Evolutionary conservation across 2,797 vertebrate species (phyloP).

Genomic region (Fringilla coelebs): DNA sequence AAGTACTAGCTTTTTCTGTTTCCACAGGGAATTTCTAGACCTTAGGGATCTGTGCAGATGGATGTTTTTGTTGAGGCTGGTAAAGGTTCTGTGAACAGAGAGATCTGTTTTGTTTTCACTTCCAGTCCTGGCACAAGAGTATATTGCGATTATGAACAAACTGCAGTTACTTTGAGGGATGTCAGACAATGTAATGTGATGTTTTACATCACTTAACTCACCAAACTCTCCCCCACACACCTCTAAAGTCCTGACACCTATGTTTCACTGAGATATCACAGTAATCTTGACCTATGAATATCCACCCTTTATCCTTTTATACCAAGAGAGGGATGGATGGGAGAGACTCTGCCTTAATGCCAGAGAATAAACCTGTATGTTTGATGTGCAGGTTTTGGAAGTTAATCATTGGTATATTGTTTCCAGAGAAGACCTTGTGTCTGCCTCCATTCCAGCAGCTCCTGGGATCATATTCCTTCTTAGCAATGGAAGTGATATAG

Average conservation of each 20-base stretch:
- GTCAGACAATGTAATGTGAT: neutral
- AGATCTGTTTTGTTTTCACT: neutral
- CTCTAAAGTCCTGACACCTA: accelerated
- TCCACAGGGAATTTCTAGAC: neutral
- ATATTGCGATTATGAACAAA: neutral
- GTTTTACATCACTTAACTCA: neutral
- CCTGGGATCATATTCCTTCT: neutral
- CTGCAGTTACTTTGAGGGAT: neutral
- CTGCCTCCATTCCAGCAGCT: neutral
- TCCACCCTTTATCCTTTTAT: neutral
- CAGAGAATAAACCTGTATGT: neutral
- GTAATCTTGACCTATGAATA: neutral
- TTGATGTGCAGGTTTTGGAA: neutral
- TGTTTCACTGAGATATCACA: neutral
- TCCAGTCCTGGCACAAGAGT: neutral
- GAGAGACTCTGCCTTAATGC: neutral
- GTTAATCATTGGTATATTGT: accelerated
- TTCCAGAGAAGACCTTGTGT: neutral
- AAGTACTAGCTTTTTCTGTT: neutral
- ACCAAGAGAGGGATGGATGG: neutral
- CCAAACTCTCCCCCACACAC: neutral
- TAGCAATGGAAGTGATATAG: neutral
- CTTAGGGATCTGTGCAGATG: neutral
- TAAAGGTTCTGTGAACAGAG: neutral
- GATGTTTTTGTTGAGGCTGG: neutral